These are phyloP conservation scores for Anoncus sp. DNA, from an alignment of 2,888 invertebrate genomes.

Conservation along the genomic window DNA sequence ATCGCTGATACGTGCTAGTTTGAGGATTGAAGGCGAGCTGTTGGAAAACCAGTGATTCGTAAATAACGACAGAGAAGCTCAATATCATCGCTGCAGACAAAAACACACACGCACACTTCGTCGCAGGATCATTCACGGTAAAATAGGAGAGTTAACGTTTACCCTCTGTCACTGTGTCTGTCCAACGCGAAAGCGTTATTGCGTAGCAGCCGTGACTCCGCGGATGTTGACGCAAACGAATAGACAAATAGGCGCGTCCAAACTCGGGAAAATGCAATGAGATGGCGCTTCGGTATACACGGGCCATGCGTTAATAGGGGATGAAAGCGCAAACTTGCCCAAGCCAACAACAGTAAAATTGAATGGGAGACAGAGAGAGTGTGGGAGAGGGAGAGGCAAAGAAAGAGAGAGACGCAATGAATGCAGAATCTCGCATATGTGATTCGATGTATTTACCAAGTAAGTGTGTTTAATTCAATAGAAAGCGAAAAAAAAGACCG, in stretches of 20 bases:
- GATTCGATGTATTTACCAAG: constrained; percentile 3
- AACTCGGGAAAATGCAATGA: constrained; percentile 33
- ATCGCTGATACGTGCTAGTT: background rate
- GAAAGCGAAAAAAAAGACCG: background rate
- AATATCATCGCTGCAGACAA: constrained; percentile 4
- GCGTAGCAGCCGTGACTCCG: constrained; percentile 20
- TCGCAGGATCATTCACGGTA: constrained; percentile 25
- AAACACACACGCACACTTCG: constrained; percentile 13
- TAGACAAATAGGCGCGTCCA: constrained; percentile 51
- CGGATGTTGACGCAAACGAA: constrained; percentile 54
- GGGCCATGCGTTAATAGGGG: constrained; percentile 41
- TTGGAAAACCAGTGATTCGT: background rate
- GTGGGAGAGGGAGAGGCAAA: constrained; percentile 3
- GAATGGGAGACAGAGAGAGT: background rate
- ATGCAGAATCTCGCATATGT: constrained; percentile 15
- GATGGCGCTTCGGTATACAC: constrained; percentile 13
- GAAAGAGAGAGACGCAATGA: background rate
- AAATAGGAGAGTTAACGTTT: constrained; percentile 17
- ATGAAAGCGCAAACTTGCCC: constrained; percentile 42
- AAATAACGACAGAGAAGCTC: background rate
- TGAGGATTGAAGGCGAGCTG: background rate
- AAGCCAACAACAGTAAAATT: constrained; percentile 33
- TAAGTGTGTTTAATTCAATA: background rate
- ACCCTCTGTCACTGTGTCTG: constrained; percentile 14
- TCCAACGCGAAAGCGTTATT: constrained; percentile 41